Conservation (phyloP, 2,888 invertebrate genomes). For the Galerucella pusilla region DNA sequence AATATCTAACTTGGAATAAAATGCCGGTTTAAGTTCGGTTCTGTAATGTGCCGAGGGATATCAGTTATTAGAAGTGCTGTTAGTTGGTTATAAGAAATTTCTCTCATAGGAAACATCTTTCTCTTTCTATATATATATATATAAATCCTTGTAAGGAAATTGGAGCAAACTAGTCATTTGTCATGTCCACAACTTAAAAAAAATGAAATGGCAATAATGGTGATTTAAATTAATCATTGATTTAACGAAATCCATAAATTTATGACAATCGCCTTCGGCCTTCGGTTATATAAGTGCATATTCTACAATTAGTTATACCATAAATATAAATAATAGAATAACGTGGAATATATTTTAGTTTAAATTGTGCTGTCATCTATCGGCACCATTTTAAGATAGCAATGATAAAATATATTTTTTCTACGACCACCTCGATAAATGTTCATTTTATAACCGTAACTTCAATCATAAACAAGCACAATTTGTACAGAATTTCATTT, state of each 20-base stretch:
- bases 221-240: slow-evolving; percentile 22
- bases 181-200: slow-evolving; percentile 29
- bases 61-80: slow-evolving; percentile 10
- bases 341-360: no score
- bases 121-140: background rate
- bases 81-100: background rate
- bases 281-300: background rate
- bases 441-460: no score
- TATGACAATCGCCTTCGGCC: background rate
- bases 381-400: no score
- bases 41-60: slow-evolving; percentile 3
- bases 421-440: no score
- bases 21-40: background rate
- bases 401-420: no score
- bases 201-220: slow-evolving; percentile 3
- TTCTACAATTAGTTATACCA: slow-evolving; percentile 1
- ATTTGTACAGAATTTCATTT: no score
- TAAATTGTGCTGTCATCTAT: no score
- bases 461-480: no score
- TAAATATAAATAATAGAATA: no score
- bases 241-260: slow-evolving; percentile 8
- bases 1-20: no score
- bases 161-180: slow-evolving; percentile 34
- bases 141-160: slow-evolving; percentile 26
- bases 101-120: background rate